Evolutionary conservation across 2,888 invertebrate species (phyloP).

Genomic region (Perdita meconis): DNA sequence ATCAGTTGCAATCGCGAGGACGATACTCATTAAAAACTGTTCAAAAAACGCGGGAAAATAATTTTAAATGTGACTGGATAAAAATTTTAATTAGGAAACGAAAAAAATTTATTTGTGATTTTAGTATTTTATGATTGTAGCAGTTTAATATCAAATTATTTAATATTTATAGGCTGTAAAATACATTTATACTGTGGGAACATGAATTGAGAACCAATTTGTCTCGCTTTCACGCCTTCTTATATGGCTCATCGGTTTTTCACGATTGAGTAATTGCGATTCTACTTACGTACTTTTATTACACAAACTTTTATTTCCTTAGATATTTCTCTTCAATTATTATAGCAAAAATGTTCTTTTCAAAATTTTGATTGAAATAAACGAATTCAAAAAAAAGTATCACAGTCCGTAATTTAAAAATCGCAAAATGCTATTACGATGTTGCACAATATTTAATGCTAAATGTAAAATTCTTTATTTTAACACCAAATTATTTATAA

Average conservation of each 20-base stretch:
- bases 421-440: too few species aligned
- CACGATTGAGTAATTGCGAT: background rate
- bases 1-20: constrained; percentile 10
- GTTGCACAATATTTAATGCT: too few species aligned
- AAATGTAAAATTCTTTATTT: too few species aligned
- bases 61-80: background rate
- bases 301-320: background rate
- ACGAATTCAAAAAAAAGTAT: too few species aligned
- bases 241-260: constrained; percentile 11
- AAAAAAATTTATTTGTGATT: too few species aligned
- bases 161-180: background rate
- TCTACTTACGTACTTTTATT: background rate
- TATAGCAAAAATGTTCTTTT: background rate
- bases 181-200: constrained; percentile 53
- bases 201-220: background rate
- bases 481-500: too few species aligned
- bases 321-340: background rate
- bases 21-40: constrained; percentile 24
- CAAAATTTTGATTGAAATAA: background rate
- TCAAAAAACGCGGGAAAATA: background rate
- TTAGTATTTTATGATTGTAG: too few species aligned
- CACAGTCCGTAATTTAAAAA: too few species aligned
- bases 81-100: too few species aligned
- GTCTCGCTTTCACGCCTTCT: constrained; percentile 33
- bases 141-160: background rate